phyloP scores from a whole-genome alignment of 2,113 vertebrate genomes.

The Aptenodytes forsteri region DNA sequence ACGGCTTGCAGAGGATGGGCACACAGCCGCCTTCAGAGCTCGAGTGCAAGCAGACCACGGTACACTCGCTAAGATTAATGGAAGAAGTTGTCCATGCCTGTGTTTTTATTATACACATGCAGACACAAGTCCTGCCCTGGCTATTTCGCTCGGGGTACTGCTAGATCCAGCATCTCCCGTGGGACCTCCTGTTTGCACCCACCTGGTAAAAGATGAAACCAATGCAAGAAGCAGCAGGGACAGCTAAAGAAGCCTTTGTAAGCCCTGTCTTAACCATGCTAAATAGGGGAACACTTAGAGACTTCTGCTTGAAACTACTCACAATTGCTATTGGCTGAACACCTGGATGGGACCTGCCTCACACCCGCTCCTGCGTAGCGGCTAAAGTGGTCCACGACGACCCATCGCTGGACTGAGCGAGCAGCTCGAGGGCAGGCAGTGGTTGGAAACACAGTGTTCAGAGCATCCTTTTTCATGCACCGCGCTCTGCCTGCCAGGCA shows the following conservation, averaged over 20 bases:
- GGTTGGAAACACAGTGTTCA: background rate
- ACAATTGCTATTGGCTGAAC: background rate
- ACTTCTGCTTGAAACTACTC: background rate
- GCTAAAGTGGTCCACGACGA: fast-evolving
- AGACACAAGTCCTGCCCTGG: background rate
- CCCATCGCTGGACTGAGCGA: fast-evolving
- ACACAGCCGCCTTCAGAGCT: background rate
- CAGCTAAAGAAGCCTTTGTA: background rate
- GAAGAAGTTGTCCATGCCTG: fast-evolving
- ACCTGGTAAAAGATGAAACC: background rate
- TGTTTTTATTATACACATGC: background rate
- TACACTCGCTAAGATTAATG: background rate
- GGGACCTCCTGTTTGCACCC: background rate
- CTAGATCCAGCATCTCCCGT: background rate
- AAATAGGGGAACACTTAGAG: background rate
- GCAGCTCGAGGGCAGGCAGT: background rate
- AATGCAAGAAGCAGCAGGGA: background rate
- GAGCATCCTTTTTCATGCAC: background rate
- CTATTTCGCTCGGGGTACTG: background rate
- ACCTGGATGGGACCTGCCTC: background rate
- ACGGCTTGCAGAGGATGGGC: background rate
- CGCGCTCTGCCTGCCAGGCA: background rate
- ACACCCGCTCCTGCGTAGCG: fast-evolving
- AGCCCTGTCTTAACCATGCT: background rate
- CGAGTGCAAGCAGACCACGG: fast-evolving